A percentile compares a stretch with the other conserved stretches of the same genome.
Evolutionary conservation across 2,113 vertebrate genomes (phyloP).

Genomic region (Crotalus horridus): DNA sequence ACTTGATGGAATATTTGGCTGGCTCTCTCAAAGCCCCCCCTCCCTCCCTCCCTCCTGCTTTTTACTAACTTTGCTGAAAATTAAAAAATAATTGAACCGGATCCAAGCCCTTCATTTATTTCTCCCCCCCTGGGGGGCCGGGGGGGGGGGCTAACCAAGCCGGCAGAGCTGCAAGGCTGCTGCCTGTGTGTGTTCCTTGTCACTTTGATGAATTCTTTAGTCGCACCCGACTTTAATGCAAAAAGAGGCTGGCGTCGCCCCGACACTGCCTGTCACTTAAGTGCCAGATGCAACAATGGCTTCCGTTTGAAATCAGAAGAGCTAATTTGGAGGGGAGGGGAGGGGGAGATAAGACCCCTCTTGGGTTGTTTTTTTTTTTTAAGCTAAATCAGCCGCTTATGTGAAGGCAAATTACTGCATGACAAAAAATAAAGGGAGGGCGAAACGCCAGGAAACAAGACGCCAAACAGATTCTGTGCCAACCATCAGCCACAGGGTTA

Average conservation of each 20-base stretch:
- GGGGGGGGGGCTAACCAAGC: slow-evolving; percentile 8
- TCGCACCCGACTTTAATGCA: slow-evolving; percentile 14
- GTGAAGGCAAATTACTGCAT: not conserved
- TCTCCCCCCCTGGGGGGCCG: not conserved
- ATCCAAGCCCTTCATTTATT: slow-evolving; percentile 21
- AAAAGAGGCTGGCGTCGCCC: not conserved
- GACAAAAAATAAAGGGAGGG: not conserved
- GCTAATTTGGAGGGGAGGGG: not conserved
- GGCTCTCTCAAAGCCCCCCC: not conserved
- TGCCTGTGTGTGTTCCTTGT: slow-evolving; percentile 4
- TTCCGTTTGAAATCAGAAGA: not conserved
- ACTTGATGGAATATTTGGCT: not conserved
- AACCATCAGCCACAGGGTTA: not conserved
- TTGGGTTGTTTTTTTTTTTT: not conserved
- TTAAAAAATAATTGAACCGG: slow-evolving; percentile 22
- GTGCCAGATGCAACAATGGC: slow-evolving; percentile 4
- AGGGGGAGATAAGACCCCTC: too few relatives aligned
- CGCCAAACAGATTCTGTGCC: not conserved
- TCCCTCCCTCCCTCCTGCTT: not conserved
- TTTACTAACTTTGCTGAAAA: not conserved
- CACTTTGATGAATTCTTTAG: slow-evolving; percentile 27
- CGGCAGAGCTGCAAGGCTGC: not conserved
- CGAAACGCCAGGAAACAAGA: not conserved
- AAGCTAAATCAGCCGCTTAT: slow-evolving; percentile 5
- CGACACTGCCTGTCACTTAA: not conserved